Percentiles rank a stretch among this genome's conserved stretches.
Evolutionary conservation across 2,113 vertebrate species (phyloP).

Genomic region (Chroicocephalus ridibundus): DNA sequence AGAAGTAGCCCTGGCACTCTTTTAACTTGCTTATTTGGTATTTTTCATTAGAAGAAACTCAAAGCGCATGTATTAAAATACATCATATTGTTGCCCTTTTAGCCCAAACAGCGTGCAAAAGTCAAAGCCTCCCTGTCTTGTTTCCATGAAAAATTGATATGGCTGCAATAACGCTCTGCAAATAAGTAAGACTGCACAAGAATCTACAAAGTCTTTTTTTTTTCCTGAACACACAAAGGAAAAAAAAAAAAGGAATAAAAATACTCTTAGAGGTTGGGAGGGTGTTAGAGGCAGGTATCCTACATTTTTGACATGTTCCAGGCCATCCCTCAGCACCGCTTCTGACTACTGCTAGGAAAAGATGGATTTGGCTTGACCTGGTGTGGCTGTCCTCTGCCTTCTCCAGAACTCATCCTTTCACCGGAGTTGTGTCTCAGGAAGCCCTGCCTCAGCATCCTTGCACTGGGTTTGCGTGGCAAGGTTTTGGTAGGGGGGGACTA

Average conservation of each 20-base stretch:
- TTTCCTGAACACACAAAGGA: neutral
- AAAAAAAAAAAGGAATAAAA: neutral
- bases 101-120: neutral
- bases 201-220: neutral
- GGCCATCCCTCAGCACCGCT: neutral
- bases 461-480: neutral
- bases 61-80: neutral
- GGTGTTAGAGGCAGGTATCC: neutral
- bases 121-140: neutral
- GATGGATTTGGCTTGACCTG: neutral
- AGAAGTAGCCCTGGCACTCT: constrained; percentile 31
- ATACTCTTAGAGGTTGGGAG: neutral
- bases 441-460: neutral
- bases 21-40: constrained; percentile 42
- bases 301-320: neutral
- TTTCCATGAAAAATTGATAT: constrained; percentile 5
- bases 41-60: neutral
- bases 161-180: neutral
- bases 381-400: neutral
- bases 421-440: rapidly evolving
- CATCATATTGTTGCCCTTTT: constrained; percentile 19
- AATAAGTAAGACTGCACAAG: neutral
- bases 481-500: neutral
- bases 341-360: neutral
- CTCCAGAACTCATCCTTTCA: neutral